Evolutionary conservation across 2,888 invertebrate genomes (phyloP), one percentile per base, ranked within the genome.

Genomic region (Amblyteles armatorius): DNA sequence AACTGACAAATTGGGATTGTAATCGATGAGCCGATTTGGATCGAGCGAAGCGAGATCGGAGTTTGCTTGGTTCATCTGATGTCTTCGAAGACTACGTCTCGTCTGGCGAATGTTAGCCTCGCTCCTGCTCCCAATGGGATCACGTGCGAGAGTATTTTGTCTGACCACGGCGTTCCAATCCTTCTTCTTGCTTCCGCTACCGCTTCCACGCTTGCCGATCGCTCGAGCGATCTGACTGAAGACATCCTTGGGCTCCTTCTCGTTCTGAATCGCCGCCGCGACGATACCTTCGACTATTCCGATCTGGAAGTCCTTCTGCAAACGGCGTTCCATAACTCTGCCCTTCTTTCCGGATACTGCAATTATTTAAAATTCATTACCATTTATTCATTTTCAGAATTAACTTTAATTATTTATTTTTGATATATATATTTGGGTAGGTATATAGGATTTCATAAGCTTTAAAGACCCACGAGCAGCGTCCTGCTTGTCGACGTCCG

Each of bases 301-400:
- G 87, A 98, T 98, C 92, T 98, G 98, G 96, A 98, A 98, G 94
- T 98, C 98, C 93, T 98, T 98, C 76, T 98, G 95, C 19, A 98
- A 96, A 50, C 98, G 95, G 22, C 98, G 95, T 91, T 98, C 98
- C 97, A 98, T 97, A 4, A 97, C 96, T 92, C 97, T 96, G 3
- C 97, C 97, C 91, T 97, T 97, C 92, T 97, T 97, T 1, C 98
- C 98, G 29, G 97, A 95, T 71, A 97, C 97, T 96, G 94, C n/a
- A 94, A 72, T 50, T 19, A 63, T 26, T 69, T 33, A 50, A 29
- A 16, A 67, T 3, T 1, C 26, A 26, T 26, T 26, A 3, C n/a
- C n/a, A n/a, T n/a, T n/a, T n/a, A 67, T 3, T 1, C 26, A 26
- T 26, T 26, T 0, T 26, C 26, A 26, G 26, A 26, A 26, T 26